Base-by-base conservation (phyloP, 2,888 invertebrate species). In the Napeogenes sylphis region DNA sequence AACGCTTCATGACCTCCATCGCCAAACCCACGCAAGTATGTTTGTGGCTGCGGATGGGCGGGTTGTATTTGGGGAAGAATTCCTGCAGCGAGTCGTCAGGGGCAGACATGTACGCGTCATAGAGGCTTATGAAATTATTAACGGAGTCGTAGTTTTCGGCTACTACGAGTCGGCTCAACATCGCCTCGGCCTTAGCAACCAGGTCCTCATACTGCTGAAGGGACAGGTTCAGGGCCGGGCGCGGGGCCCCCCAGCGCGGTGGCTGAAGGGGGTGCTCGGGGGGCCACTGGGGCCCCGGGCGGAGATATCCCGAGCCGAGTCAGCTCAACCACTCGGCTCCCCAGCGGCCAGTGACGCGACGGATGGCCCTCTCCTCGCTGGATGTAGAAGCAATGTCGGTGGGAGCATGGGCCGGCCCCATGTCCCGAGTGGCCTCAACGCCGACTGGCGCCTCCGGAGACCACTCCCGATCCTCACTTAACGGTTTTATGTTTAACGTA, bases 291-390 rank as follows among this genome's bases (percentile, higher is more conserved):
- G 76, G 82, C 78, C 80, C 81, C 68, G 80, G 68, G 62, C 79
- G 71, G 66, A 74, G 77, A 70, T 76, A 59, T 45, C 76, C 82
- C 67, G 82, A 80, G 93, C 94, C 95, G 97, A 97, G 97, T 97
- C 97, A 97, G 97, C 97, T 97, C 92, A 97, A 97, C 97, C 97
- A 97, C 92, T 97, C 97, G 92, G 94, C 94, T 85, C 96, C 97
- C 96, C 96, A 97, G 82, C 96, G 95, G 79, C 96, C 96, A 84
- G 96, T 95, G 79, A 90, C 83, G 83, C 90, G 90, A 83, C 84
- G 89, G 33, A 89, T 78, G 76, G 85, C 83, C 70, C 86, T 80
- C 85, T 90, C 90, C 79, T 90, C 90, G 76, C 82, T 81, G 56
- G 90, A 88, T 64, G 84, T 82, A 68, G 86, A 85, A 61, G 84